phyloP scores from a whole-genome alignment of 2,888 invertebrate species.

The Cosmia trapezina region DNA sequence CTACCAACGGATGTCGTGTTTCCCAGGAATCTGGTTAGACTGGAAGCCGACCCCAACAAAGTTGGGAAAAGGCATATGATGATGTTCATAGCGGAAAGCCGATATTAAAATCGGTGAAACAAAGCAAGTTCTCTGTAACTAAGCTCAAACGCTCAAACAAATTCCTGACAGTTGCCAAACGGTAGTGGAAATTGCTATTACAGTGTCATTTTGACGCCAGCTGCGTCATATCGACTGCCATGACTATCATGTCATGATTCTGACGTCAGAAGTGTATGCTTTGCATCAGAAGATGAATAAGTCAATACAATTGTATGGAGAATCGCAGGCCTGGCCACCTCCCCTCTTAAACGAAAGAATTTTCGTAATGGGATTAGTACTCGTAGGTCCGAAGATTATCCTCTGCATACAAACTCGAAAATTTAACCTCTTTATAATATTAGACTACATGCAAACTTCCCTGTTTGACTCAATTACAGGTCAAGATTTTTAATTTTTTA shows the following conservation, averaged over 20 bases:
- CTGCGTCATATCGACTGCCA: slow-evolving; percentile 19
- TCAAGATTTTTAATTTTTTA: not conserved
- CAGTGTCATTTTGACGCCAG: slow-evolving; percentile 52
- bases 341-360: too few relatives aligned
- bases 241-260: not conserved
- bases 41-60: not conserved
- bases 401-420: too few relatives aligned
- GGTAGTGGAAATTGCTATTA: slow-evolving; percentile 44
- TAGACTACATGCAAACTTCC: not conserved
- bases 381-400: too few relatives aligned
- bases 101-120: slow-evolving; percentile 4
- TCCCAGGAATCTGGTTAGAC: not conserved
- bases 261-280: slow-evolving; percentile 16
- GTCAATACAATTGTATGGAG: too few relatives aligned
- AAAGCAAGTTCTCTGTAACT: slow-evolving; percentile 11
- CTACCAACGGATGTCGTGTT: not conserved
- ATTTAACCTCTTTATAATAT: too few relatives aligned
- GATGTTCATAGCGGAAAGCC: too few relatives aligned
- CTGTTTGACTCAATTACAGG: not conserved
- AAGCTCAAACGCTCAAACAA: not conserved
- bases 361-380: too few relatives aligned
- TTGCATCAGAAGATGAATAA: slow-evolving; percentile 1
- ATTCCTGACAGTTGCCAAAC: slow-evolving; percentile 45
- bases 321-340: too few relatives aligned
- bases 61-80: not conserved